These are phyloP conservation scores for Danio albolineatus DNA, from an alignment of 2,797 vertebrate genomes.

Conservation along the genomic window DNA sequence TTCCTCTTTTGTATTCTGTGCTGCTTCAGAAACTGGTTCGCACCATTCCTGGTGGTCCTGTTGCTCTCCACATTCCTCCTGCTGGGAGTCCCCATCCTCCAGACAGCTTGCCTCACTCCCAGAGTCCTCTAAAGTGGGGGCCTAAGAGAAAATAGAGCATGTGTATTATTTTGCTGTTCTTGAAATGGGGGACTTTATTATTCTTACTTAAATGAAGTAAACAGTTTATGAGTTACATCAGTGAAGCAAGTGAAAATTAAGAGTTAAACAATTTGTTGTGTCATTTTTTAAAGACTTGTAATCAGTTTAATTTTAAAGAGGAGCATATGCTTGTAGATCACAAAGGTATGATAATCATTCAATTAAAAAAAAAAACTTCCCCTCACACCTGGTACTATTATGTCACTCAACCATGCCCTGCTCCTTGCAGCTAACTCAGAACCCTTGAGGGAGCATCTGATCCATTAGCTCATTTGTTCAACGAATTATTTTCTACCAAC, in stretches of 20 bases:
- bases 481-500: not conserved
- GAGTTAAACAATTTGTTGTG: slow-evolving; percentile 2
- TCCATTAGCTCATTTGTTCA: slow-evolving; percentile 37
- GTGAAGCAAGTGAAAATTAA: not conserved
- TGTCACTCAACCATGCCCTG: slow-evolving; percentile 1
- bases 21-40: slow-evolving; percentile 50
- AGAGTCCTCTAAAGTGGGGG: slow-evolving; percentile 70
- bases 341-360: slow-evolving; percentile 41
- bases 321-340: slow-evolving; percentile 31
- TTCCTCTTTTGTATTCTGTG: slow-evolving; percentile 75
- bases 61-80: slow-evolving; percentile 64
- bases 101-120: slow-evolving; percentile 68
- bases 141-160: slow-evolving; percentile 62
- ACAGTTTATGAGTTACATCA: not conserved
- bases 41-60: slow-evolving; percentile 65
- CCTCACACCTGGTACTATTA: slow-evolving; percentile 43
- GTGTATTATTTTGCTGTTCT: slow-evolving; percentile 5
- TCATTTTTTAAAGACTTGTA: slow-evolving; percentile 4
- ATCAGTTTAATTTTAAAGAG: slow-evolving; percentile 28
- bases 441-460: slow-evolving; percentile 15
- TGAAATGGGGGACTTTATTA: not conserved
- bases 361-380: not conserved
- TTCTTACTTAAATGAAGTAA: no score
- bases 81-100: slow-evolving; percentile 67
- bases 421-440: slow-evolving; percentile 15